phyloP scores from a whole-genome alignment of 2,113 vertebrate genomes.

The Chinchilla lanigera region DNA sequence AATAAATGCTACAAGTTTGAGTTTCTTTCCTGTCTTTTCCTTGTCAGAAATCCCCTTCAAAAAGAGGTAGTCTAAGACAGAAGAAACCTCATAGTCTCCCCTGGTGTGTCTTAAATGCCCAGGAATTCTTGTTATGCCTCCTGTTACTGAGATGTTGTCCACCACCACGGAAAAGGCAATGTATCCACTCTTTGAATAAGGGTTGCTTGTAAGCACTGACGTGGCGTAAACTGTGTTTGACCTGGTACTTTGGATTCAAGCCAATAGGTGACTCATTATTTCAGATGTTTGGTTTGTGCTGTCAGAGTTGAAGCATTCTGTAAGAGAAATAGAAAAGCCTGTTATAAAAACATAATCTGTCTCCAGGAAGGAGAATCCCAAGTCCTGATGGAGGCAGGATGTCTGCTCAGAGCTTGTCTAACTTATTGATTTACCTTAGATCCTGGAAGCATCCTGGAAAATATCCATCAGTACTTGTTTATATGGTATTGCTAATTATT shows the following conservation, averaged over 20 bases:
- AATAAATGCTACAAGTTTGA: neutral
- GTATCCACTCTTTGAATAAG: neutral
- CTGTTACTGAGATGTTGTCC: neutral
- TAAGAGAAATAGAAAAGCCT: constrained; percentile 74
- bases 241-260: constrained; percentile 58
- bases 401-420: neutral
- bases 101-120: neutral
- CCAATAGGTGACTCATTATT: constrained; percentile 72
- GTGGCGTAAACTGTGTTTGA: constrained; percentile 72
- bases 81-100: neutral
- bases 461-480: neutral
- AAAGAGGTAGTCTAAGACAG: neutral
- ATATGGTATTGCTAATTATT: neutral
- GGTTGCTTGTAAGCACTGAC: constrained; percentile 9
- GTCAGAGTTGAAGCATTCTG: constrained; percentile 47
- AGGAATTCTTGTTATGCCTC: neutral
- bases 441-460: constrained; percentile 21
- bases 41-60: neutral
- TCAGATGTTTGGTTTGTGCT: constrained; percentile 74
- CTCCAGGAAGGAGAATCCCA: constrained; percentile 72
- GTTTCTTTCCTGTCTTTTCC: neutral
- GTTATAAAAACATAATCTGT: constrained; percentile 60
- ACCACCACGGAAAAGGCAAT: neutral
- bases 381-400: neutral
- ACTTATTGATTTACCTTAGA: neutral